A percentile compares a stretch with the other conserved stretches of the same genome.
phyloP scores from a whole-genome alignment of 2,888 invertebrate species.

The Operophtera brumata region DNA sequence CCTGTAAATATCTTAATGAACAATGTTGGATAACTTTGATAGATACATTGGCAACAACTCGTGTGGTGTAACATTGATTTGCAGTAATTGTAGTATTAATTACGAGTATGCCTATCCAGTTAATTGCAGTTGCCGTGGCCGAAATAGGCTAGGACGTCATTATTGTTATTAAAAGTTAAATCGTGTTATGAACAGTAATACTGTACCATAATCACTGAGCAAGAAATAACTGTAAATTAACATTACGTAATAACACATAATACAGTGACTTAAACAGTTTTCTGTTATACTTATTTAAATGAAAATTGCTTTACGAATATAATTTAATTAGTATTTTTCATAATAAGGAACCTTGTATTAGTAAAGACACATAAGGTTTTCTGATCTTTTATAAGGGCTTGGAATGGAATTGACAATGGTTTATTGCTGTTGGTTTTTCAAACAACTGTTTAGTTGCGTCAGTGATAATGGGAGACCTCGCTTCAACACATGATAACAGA shows the following conservation, averaged over 20 bases:
- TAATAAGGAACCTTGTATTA: background rate
- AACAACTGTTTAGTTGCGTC: constrained; percentile 36
- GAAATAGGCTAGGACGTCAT: no score
- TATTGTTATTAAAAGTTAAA: no score
- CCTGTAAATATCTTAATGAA: constrained; percentile 14
- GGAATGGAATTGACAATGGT: background rate
- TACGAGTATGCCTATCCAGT: no score
- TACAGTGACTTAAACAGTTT: no score
- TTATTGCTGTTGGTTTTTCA: constrained; percentile 31
- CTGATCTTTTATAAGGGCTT: background rate
- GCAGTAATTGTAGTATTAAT: constrained; percentile 1
- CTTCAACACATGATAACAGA: constrained; percentile 32
- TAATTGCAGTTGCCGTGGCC: no score
- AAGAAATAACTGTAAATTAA: background rate
- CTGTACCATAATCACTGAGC: background rate
- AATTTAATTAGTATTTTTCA: background rate
- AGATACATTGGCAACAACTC: background rate
- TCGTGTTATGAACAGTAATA: background rate
- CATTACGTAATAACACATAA: background rate
- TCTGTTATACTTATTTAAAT: background rate
- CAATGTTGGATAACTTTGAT: constrained; percentile 12
- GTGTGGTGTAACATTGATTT: background rate
- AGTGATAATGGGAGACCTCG: constrained; percentile 38
- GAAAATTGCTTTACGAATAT: background rate
- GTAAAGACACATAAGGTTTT: background rate